Conservation (phyloP, 2,888 invertebrate species). For the Conops quadrifasciatus region DNA sequence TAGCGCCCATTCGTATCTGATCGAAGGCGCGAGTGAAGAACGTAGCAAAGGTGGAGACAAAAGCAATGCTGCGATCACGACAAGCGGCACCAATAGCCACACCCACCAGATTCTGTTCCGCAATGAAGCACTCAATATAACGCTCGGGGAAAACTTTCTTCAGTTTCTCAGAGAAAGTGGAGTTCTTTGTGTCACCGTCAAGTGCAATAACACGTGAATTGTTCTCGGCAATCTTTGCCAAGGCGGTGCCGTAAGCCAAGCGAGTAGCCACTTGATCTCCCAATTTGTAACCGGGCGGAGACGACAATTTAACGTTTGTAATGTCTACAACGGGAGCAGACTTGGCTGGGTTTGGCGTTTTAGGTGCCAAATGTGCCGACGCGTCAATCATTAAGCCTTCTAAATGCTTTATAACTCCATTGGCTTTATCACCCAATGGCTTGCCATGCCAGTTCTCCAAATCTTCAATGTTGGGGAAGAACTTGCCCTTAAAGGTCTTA, state of each 20-base stretch:
- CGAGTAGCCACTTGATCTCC: constrained; percentile 87
- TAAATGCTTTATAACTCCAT: constrained; percentile 74
- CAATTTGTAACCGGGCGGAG: constrained; percentile 83
- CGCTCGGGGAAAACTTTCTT: constrained; percentile 75
- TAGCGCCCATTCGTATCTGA: constrained; percentile 99
- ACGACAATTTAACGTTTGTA: constrained; percentile 74
- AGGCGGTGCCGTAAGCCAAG: constrained; percentile 91
- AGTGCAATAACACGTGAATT: constrained; percentile 88
- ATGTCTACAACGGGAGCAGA: constrained; percentile 81
- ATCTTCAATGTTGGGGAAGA: constrained; percentile 91
- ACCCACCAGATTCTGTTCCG: constrained; percentile 97
- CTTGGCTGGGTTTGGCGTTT: constrained; percentile 70
- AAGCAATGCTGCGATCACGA: constrained; percentile 90
- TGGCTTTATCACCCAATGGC: constrained; percentile 85
- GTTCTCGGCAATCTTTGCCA: constrained; percentile 83
- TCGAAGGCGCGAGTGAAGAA: constrained; percentile 97
- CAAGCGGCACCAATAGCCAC: constrained; percentile 96
- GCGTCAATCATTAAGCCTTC: constrained; percentile 66
- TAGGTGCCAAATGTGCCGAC: constrained; percentile 64
- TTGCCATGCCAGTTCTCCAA: constrained; percentile 98
- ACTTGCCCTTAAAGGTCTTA: constrained; percentile 95
- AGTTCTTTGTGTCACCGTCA: constrained; percentile 99
- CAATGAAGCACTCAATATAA: constrained; percentile 98
- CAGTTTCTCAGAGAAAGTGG: constrained; percentile 94
- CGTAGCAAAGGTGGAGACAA: constrained; percentile 96